Conservation (phyloP, 2,113 vertebrate genomes). For the Tiliqua scincoides region DNA sequence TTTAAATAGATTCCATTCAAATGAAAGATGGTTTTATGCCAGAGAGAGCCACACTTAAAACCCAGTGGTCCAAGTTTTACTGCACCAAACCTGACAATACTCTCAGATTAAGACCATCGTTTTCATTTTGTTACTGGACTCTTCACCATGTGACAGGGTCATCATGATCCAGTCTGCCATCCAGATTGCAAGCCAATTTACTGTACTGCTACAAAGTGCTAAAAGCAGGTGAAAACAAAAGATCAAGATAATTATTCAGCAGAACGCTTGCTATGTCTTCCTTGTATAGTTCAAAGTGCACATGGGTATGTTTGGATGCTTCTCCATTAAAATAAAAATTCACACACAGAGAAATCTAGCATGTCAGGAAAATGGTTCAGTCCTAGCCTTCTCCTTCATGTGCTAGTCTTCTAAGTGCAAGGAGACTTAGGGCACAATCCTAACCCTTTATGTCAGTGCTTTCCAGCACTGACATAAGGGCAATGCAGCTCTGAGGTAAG, state of each 20-base stretch:
- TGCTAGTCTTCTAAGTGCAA: background rate
- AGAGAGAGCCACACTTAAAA: background rate
- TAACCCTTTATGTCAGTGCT: too few relatives aligned
- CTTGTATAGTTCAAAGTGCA: background rate
- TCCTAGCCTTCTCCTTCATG: background rate
- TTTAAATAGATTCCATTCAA: background rate
- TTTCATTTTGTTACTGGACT: background rate
- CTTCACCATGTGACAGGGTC: background rate
- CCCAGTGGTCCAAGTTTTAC: background rate
- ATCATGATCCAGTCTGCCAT: background rate
- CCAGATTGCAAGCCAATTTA: background rate
- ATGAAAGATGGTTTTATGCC: background rate
- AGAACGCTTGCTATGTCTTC: background rate
- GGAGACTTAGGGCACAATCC: background rate
- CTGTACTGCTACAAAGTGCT: background rate
- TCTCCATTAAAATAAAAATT: background rate
- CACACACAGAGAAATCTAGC: background rate
- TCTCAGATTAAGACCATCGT: background rate
- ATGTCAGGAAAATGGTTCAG: background rate
- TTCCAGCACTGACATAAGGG: too few relatives aligned
- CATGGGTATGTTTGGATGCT: background rate
- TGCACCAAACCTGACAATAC: too few relatives aligned
- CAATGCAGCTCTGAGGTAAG: too few relatives aligned
- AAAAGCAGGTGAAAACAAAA: background rate
- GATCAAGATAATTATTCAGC: background rate